These are phyloP conservation scores for Rhinatrema bivittatum DNA, from an alignment of 2,797 vertebrate genomes.

Conservation along the genomic window DNA sequence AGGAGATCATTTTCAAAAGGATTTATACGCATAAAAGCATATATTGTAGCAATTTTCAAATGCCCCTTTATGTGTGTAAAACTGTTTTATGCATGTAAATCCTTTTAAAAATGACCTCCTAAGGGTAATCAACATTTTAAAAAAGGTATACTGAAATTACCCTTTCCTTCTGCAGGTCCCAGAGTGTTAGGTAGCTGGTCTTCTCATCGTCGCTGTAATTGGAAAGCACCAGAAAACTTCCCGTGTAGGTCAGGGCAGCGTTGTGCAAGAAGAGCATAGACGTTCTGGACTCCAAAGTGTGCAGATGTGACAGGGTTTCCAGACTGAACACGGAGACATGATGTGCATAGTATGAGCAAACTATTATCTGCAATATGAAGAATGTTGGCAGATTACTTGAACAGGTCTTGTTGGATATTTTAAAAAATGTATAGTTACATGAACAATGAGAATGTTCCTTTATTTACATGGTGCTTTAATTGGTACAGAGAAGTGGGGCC, in stretches of 20 bases:
- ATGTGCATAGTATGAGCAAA: slow-evolving; percentile 45
- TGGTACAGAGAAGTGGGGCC: too few species aligned
- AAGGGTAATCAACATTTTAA: neutral
- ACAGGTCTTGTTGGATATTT: too few species aligned
- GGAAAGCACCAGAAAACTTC: slow-evolving; percentile 38
- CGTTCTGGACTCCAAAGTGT: slow-evolving; percentile 36
- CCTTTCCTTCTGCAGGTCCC: slow-evolving; percentile 34
- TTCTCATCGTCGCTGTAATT: slow-evolving; percentile 39
- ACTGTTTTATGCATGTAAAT: too few species aligned
- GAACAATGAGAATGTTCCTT: too few species aligned
- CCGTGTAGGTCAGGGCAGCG: slow-evolving; percentile 32
- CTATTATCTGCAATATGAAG: slow-evolving; percentile 24
- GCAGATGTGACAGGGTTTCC: slow-evolving; percentile 33
- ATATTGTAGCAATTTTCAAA: too few species aligned
- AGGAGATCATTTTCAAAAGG: too few species aligned
- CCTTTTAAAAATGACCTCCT: too few species aligned
- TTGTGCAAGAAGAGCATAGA: slow-evolving; percentile 43
- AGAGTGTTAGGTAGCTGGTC: slow-evolving; percentile 35
- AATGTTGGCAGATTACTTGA: neutral
- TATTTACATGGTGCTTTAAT: too few species aligned
- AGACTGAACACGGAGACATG: slow-evolving; percentile 45
- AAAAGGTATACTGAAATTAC: slow-evolving; percentile 10
- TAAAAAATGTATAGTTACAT: too few species aligned
- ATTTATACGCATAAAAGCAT: too few species aligned
- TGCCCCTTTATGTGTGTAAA: too few species aligned